These are phyloP conservation scores for Notarius lentiginosus DNA, from an alignment of 2,113 vertebrate species.

Conservation along the genomic window DNA sequence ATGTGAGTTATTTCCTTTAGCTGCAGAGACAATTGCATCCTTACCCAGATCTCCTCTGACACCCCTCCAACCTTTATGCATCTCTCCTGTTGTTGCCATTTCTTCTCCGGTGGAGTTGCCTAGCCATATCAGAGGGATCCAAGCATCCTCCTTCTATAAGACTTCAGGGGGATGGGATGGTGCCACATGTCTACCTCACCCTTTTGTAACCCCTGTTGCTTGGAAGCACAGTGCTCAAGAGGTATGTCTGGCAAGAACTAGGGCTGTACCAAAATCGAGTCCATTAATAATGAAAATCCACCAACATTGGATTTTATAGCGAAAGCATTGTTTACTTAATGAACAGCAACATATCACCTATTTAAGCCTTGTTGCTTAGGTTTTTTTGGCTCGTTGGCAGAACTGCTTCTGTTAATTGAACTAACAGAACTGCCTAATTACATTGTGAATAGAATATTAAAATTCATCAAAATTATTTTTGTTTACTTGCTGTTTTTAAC, in stretches of 20 bases:
- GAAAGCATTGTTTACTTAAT: neutral
- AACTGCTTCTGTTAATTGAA: neutral
- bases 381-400: neutral
- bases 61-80: slow-evolving; percentile 59
- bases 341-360: neutral
- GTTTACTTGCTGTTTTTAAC: neutral
- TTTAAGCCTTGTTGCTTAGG: neutral
- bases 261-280: neutral
- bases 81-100: slow-evolving; percentile 53
- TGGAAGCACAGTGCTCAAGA: slow-evolving; percentile 43
- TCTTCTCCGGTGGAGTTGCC: slow-evolving; percentile 58
- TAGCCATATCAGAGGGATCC: slow-evolving; percentile 44
- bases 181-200: slow-evolving; percentile 39
- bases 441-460: neutral
- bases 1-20: slow-evolving; percentile 11
- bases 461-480: neutral
- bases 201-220: slow-evolving; percentile 22
- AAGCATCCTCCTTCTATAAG: slow-evolving; percentile 52
- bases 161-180: slow-evolving; percentile 28
- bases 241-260: slow-evolving; percentile 25
- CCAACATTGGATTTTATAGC: neutral
- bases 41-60: slow-evolving; percentile 58
- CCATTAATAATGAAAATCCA: neutral
- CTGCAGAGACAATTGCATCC: slow-evolving; percentile 55
- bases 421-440: neutral